Evolutionary conservation across 2,797 vertebrate genomes (phyloP).

Genomic region (Lemur catta): DNA sequence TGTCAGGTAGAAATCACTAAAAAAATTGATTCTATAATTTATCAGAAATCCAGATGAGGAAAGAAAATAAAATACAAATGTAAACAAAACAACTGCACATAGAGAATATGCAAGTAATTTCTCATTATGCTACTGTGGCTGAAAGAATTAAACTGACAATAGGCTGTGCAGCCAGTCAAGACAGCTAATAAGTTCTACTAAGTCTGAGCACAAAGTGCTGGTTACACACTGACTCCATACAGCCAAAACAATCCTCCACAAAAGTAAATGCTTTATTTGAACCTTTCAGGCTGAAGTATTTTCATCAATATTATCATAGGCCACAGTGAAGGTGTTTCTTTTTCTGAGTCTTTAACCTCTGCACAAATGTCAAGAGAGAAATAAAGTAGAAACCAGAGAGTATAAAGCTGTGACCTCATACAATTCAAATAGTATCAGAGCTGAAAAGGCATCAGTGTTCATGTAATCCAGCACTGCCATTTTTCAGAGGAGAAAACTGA

Average conservation of each 20-base stretch:
- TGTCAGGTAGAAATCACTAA: constrained; percentile 31
- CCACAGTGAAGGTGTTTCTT: not conserved
- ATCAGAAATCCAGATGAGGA: constrained; percentile 39
- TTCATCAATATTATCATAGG: not conserved
- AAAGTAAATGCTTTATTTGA: not conserved
- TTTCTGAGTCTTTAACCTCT: constrained; percentile 22
- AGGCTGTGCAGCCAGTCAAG: not conserved
- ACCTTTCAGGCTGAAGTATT: not conserved
- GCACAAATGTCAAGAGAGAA: not conserved
- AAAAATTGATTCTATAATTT: constrained; percentile 40
- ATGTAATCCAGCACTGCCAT: not conserved
- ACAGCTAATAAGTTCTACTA: not conserved
- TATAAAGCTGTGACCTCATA: not conserved
- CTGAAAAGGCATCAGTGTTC: not conserved
- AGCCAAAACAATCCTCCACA: not conserved
- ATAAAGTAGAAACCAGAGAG: not conserved
- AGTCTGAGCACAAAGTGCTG: not conserved
- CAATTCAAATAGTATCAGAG: not conserved
- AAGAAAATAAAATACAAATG: constrained; percentile 31
- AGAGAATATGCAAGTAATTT: not conserved
- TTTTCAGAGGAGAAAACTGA: constrained; percentile 60
- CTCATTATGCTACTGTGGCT: not conserved
- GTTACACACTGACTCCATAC: not conserved
- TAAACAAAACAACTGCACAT: not conserved
- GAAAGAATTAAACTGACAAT: not conserved